Conservation (phyloP, 2,113 vertebrate genomes). For the Leptocoma aspasia region DNA sequence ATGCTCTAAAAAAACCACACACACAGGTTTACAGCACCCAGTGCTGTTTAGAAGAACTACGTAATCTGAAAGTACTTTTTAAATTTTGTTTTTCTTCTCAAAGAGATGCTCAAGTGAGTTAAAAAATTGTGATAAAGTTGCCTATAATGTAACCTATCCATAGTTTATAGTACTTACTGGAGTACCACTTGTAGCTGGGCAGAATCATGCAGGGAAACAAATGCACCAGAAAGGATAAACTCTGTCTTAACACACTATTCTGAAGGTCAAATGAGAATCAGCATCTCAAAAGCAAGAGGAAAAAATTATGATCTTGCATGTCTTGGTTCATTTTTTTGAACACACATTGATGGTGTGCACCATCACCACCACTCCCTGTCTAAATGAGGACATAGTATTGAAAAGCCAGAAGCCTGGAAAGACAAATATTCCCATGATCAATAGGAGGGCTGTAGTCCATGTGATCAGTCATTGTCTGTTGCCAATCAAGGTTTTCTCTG, state of each 20-base stretch:
- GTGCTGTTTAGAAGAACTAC: not conserved
- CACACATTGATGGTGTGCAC: no score
- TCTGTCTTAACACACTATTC: not conserved
- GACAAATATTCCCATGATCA: not conserved
- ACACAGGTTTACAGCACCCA: not conserved
- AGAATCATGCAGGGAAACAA: not conserved
- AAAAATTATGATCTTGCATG: not conserved
- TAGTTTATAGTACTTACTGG: not conserved
- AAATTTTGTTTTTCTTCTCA: not conserved
- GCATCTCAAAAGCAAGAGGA: not conserved
- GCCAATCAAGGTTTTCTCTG: not conserved
- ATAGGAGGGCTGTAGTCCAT: not conserved
- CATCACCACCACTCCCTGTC: not conserved
- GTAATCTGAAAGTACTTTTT: not conserved
- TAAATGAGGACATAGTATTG: not conserved
- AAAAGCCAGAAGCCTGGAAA: not conserved
- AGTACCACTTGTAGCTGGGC: not conserved
- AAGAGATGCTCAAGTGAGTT: not conserved
- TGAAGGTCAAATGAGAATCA: not conserved
- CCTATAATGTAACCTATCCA: not conserved
- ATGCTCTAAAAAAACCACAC: not conserved
- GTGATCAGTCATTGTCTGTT: not conserved
- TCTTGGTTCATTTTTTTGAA: not conserved
- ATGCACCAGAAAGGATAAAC: not conserved
- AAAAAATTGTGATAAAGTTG: not conserved